Base-by-base conservation (phyloP, 2,888 invertebrate genomes). In the Chymomyza procnemis region DNA sequence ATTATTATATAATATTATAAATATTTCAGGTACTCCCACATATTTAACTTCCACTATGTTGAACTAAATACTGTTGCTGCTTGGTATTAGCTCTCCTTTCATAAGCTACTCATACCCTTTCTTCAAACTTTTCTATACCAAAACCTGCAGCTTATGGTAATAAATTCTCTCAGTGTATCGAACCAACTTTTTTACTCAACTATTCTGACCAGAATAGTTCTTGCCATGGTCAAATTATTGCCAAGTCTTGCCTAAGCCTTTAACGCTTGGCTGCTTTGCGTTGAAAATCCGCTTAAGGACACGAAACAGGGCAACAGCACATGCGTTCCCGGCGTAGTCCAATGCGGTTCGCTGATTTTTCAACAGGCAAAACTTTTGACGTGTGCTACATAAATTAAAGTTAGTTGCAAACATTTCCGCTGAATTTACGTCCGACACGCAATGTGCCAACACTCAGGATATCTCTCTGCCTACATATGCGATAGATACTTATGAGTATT, bases 331-430 rank as follows among this genome's bases (percentile, higher is more conserved):
- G 64, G 81, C 80, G 84, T 74, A 81, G 79, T 60, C 71, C 55
- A 81, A 50, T 50, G 16, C 48, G 48, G 14, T 50, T n/a, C 48
- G 18, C 48, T 50, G 48, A 50, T 50, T 50, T 50, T 50, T 50
- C 16, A 50, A 50, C 48, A 50, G 48, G 48, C 48, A 50, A 34
- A 34, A 34, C 34, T 41, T 41, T 41, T 41, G 34, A 41, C 62
- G 69, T 74, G 69, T 69, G 85, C 78, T 80, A 82, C 82, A 82
- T 82, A 82, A 82, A 85, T 82, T 82, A 85, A 19, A 64, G 75
- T 80, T 85, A 73, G 76, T 71, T 80, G 81, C 82, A 73, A 82
- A 82, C 81, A 82, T 82, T 82, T 82, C 81, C 85, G 85, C 81
- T 82, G 83, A 82, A 82, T 82, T 82, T 85, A 82, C 67, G 69